Conservation (phyloP, 1,140 invertebrate species). For the Saccostrea cuccullata region DNA sequence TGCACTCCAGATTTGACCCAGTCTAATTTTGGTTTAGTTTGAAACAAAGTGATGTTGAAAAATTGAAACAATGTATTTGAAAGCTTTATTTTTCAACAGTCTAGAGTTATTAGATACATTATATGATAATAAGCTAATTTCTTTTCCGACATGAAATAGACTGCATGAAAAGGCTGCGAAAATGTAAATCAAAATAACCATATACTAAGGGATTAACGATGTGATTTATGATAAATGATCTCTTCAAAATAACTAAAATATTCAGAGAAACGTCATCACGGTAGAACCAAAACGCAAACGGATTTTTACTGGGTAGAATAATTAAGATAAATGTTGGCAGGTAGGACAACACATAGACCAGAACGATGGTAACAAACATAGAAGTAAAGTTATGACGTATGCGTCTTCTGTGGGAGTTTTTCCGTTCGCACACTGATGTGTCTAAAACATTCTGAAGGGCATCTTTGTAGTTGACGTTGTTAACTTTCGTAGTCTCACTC, state of each 20-base stretch:
- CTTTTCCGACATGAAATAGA: background rate
- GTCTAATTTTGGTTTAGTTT: too few species aligned
- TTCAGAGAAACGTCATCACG: background rate
- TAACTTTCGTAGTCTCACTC: background rate
- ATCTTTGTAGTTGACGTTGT: background rate
- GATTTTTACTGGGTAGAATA: background rate
- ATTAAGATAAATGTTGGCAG: constrained; percentile 9
- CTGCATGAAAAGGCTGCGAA: background rate
- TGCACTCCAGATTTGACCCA: too few species aligned
- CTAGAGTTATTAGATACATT: too few species aligned
- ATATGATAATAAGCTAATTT: too few species aligned
- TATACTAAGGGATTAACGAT: background rate
- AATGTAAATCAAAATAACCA: constrained; percentile 35
- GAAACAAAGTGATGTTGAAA: too few species aligned
- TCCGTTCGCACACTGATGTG: background rate
- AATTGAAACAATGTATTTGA: too few species aligned
- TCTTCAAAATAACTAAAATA: constrained; percentile 2
- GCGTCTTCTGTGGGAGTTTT: constrained; percentile 17
- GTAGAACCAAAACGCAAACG: background rate
- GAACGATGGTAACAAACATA: constrained; percentile 27
- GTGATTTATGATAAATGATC: constrained; percentile 12
- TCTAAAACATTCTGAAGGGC: background rate
- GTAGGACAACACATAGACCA: constrained; percentile 20
- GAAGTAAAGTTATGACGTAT: constrained; percentile 20
- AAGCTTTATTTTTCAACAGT: too few species aligned